Percentiles rank a stretch among this genome's conserved stretches.
Evolutionary conservation across 2,797 vertebrate genomes (phyloP).

Genomic region (Vireo griseus): DNA sequence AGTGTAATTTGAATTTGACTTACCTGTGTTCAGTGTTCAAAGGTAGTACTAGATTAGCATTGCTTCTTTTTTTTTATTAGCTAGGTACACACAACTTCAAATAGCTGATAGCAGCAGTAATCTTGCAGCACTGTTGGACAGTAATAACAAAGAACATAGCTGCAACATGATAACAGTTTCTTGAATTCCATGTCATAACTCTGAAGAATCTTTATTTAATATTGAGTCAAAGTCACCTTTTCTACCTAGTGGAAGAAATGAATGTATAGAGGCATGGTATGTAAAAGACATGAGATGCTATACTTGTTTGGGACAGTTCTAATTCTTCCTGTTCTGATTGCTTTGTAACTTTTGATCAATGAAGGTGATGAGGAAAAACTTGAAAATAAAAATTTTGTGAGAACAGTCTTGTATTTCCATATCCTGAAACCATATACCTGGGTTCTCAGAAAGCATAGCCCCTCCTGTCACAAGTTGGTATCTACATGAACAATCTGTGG

Average conservation of each 20-base stretch:
- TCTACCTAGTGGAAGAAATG: background rate
- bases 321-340: background rate
- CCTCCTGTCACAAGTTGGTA: background rate
- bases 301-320: background rate
- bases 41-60: background rate
- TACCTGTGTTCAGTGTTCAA: background rate
- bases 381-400: background rate
- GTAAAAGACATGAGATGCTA: background rate
- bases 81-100: background rate
- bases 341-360: background rate
- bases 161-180: background rate
- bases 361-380: background rate
- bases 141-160: background rate
- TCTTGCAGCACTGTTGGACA: background rate
- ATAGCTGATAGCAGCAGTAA: background rate
- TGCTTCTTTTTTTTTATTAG: background rate
- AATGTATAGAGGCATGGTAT: background rate
- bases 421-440: background rate
- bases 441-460: background rate
- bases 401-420: background rate
- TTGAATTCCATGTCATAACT: background rate
- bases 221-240: background rate
- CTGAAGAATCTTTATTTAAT: background rate
- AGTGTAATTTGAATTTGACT: background rate
- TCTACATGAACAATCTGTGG: accelerated